phyloP scores from a whole-genome alignment of 2,888 invertebrate genomes.

The Spodoptera exigua region DNA sequence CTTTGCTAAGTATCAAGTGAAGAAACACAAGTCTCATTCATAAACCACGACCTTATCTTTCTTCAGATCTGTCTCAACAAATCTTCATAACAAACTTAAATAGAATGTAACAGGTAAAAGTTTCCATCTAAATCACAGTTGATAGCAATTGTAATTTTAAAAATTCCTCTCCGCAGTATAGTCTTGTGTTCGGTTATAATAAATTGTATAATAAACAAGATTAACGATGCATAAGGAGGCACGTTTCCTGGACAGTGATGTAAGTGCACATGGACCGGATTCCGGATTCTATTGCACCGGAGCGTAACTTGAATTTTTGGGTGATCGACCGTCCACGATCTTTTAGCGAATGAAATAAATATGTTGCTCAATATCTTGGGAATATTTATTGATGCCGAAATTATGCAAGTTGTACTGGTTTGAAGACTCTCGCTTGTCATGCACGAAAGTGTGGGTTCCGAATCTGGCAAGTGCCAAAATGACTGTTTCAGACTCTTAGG shows the following conservation, averaged over 20 bases:
- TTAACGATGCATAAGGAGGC: constrained; percentile 87
- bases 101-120: constrained; percentile 47
- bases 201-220: constrained; percentile 87
- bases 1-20: too few species aligned
- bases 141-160: constrained; percentile 64
- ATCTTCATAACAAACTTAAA: constrained; percentile 45
- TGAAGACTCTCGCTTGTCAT: too few species aligned
- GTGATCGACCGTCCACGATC: neutral
- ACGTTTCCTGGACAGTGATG: constrained; percentile 85
- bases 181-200: constrained; percentile 77
- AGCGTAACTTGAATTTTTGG: constrained; percentile 23
- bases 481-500: too few species aligned
- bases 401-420: too few species aligned
- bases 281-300: constrained; percentile 64
- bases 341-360: too few species aligned
- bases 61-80: constrained; percentile 21
- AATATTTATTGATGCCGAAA: too few species aligned
- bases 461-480: too few species aligned
- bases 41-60: neutral
- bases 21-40: neutral
- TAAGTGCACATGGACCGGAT: constrained; percentile 74
- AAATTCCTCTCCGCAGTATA: constrained; percentile 56
- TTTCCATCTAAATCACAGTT: constrained; percentile 48
- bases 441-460: too few species aligned
- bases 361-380: too few species aligned